These are phyloP conservation scores for Acanthis flammea DNA, from an alignment of 2,797 vertebrate genomes.

Conservation along the genomic window DNA sequence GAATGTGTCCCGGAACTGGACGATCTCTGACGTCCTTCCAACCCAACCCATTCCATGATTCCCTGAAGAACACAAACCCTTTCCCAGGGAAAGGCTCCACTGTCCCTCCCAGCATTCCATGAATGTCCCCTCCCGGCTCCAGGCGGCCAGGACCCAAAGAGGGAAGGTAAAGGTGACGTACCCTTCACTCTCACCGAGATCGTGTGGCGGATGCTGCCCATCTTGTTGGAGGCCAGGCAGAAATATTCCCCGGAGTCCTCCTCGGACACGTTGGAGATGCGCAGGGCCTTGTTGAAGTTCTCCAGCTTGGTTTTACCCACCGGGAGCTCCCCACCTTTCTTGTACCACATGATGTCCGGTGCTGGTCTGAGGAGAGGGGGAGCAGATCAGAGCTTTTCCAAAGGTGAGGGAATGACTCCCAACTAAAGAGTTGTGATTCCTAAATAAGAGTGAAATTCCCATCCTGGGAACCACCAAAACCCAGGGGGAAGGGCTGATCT, in stretches of 20 bases:
- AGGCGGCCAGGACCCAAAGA: not conserved
- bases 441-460: rapidly evolving
- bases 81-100: rapidly evolving
- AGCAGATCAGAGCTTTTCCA: not conserved
- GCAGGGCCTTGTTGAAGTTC: conserved; percentile 92
- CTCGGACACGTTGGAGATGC: conserved; percentile 88
- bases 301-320: conserved; percentile 85
- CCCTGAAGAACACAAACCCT: not conserved
- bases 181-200: conserved; percentile 96
- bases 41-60: not conserved
- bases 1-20: rapidly evolving
- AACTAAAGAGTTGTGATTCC: not conserved
- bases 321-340: conserved; percentile 92
- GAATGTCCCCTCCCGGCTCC: rapidly evolving
- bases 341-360: conserved; percentile 93
- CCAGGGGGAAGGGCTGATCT: not conserved
- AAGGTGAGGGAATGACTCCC: not conserved
- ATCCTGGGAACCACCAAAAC: rapidly evolving
- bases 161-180: conserved; percentile 79
- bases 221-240: conserved; percentile 92
- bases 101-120: not conserved
- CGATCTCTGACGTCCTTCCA: rapidly evolving
- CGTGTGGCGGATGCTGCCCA: conserved; percentile 90
- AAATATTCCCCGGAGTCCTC: conserved; percentile 93
- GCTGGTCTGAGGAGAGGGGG: conserved; percentile 69